Evolutionary conservation across 1,140 invertebrate genomes (phyloP).

Genomic region (Bemisia tabaci): DNA sequence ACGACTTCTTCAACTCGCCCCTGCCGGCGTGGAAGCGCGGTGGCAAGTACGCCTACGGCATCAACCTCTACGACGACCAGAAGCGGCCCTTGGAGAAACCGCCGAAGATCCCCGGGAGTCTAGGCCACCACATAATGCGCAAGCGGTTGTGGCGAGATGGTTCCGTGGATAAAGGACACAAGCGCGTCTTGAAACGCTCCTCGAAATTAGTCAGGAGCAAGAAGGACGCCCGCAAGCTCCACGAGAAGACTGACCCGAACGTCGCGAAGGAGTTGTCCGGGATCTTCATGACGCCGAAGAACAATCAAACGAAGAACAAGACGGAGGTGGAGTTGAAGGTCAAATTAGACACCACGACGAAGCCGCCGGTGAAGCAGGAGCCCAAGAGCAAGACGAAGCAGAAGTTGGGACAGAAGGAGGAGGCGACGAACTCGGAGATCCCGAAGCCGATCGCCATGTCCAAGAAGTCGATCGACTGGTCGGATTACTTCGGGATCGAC

Average conservation of each 20-base stretch:
- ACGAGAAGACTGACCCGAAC: background rate
- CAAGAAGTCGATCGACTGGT: constrained; percentile 73
- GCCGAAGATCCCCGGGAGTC: background rate
- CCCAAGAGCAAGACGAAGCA: background rate
- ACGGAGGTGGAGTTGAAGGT: background rate
- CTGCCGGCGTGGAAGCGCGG: background rate
- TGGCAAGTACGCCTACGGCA: background rate
- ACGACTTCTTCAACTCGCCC: background rate
- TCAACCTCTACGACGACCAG: background rate
- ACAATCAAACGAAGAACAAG: background rate
- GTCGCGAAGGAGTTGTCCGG: background rate
- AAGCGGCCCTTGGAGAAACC: background rate
- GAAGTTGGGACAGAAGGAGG: constrained; percentile 10
- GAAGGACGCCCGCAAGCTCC: background rate
- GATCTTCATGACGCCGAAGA: background rate
- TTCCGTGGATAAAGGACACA: background rate
- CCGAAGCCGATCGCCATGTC: constrained; percentile 30
- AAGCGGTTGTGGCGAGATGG: background rate
- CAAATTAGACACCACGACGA: background rate
- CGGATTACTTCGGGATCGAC: constrained; percentile 69
- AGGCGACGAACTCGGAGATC: constrained; percentile 6
- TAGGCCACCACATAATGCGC: background rate
- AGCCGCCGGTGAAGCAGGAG: background rate
- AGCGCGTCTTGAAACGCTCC: background rate
- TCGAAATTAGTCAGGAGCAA: background rate